These are phyloP conservation scores for Melipona bicolor DNA, from an alignment of 2,888 invertebrate species.

Conservation along the genomic window DNA sequence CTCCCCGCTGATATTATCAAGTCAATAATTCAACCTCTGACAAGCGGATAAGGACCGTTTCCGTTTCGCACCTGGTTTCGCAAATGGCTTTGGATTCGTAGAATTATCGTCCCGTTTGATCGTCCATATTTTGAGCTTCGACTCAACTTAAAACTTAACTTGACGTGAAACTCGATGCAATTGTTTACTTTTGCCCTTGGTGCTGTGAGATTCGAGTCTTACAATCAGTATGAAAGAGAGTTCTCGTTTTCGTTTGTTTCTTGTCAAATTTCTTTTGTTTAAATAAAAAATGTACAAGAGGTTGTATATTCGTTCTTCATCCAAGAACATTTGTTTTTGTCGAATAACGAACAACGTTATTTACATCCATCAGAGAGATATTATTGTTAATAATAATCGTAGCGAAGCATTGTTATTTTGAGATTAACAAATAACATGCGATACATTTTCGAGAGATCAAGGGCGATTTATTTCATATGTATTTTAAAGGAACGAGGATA, in stretches of 20 bases:
- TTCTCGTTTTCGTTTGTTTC: not conserved
- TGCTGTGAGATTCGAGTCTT: too few species aligned
- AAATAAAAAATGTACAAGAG: too few species aligned
- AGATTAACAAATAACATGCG: not conserved
- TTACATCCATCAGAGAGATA: not conserved
- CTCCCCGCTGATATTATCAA: conserved; percentile 48
- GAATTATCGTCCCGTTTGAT: not conserved
- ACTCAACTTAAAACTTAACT: too few species aligned
- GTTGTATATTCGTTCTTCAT: not conserved
- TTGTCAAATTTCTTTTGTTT: too few species aligned
- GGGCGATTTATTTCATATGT: too few species aligned
- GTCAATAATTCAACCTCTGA: conserved; percentile 48
- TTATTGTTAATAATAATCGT: too few species aligned
- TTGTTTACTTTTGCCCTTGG: not conserved
- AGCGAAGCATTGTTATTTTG: not conserved
- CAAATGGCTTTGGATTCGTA: not conserved
- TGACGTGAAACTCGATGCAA: too few species aligned
- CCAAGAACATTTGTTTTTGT: not conserved
- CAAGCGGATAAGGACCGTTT: conserved; percentile 17
- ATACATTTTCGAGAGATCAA: not conserved
- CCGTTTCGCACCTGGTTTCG: not conserved
- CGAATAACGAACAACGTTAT: not conserved
- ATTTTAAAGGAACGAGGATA: too few species aligned
- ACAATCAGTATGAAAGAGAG: too few species aligned
- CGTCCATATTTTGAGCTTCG: too few species aligned